phyloP scores from a whole-genome alignment of 2,888 invertebrate species.

The Schizotus pectinicornis region DNA sequence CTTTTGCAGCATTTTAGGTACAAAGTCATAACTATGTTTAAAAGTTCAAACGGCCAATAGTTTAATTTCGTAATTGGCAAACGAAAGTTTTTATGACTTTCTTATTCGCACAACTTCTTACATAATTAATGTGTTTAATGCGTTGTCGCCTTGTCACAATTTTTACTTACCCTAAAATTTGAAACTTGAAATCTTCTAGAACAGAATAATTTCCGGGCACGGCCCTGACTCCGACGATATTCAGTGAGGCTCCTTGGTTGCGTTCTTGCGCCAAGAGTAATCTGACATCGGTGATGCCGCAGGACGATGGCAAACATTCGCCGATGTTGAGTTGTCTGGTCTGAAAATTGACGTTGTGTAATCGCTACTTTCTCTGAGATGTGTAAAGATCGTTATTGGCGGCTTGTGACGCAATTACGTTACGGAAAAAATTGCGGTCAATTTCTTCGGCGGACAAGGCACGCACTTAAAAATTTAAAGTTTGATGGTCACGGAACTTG shows the following conservation, averaged over 20 bases:
- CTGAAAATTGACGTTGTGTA: constrained; percentile 56
- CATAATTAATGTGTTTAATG: background rate
- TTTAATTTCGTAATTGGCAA: background rate
- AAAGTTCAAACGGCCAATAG: no score
- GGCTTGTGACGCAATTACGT: background rate
- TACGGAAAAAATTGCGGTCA: background rate
- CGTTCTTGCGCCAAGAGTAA: constrained; percentile 53
- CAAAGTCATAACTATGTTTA: background rate
- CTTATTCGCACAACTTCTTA: background rate
- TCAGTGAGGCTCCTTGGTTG: constrained; percentile 55
- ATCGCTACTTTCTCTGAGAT: constrained; percentile 18
- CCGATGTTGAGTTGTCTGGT: constrained; percentile 73
- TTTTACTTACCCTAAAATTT: constrained; percentile 69
- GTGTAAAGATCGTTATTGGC: background rate
- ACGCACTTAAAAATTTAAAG: no score
- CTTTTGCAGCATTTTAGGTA: background rate
- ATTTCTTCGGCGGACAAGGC: background rate
- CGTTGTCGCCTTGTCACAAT: background rate
- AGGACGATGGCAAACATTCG: constrained; percentile 76
- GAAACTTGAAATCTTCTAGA: constrained; percentile 69
- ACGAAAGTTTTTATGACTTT: background rate
- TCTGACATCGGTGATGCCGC: constrained; percentile 64
- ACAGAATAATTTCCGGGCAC: constrained; percentile 74
- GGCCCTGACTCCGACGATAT: constrained; percentile 66
- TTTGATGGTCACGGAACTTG: no score